Evolutionary conservation across 53 echinoderm and acorn worm species (phyloP).

Genomic region (Hippasteria phrygiana): DNA sequence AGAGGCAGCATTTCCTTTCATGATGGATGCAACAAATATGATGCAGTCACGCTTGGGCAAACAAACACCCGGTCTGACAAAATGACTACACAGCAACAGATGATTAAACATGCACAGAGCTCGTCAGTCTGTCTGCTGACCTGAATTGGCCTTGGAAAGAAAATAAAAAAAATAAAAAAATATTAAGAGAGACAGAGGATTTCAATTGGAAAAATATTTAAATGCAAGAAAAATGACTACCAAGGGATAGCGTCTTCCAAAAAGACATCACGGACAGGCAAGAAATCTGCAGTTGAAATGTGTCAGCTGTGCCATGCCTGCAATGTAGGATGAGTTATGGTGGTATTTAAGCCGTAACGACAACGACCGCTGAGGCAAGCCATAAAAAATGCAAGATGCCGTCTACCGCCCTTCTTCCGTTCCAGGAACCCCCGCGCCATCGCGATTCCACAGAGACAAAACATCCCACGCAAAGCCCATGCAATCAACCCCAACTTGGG

Average conservation of each 20-base stretch:
- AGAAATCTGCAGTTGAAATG: neutral
- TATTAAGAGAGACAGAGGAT: neutral
- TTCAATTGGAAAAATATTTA: no score
- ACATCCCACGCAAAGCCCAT: neutral
- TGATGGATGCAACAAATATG: neutral
- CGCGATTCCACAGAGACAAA: neutral
- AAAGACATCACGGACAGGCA: neutral
- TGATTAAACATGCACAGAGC: neutral
- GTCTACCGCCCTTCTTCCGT: slow-evolving; percentile 11
- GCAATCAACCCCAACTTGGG: neutral
- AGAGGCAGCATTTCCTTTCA: neutral
- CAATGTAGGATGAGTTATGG: slow-evolving; percentile 32
- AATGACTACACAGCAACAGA: neutral
- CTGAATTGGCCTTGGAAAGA: neutral
- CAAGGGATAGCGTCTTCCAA: neutral
- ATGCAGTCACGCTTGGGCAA: neutral
- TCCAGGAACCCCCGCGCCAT: slow-evolving; percentile 8
- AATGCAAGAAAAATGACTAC: neutral
- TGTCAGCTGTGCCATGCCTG: slow-evolving; percentile 2
- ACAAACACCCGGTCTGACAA: neutral
- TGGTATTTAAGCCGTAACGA: neutral
- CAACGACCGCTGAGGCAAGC: neutral
- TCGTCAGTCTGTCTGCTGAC: neutral
- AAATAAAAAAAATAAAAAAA: neutral
- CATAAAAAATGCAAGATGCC: slow-evolving; percentile 25